These are phyloP conservation scores for Pelobates fuscus DNA, from an alignment of 2,113 vertebrate species.

Conservation along the genomic window DNA sequence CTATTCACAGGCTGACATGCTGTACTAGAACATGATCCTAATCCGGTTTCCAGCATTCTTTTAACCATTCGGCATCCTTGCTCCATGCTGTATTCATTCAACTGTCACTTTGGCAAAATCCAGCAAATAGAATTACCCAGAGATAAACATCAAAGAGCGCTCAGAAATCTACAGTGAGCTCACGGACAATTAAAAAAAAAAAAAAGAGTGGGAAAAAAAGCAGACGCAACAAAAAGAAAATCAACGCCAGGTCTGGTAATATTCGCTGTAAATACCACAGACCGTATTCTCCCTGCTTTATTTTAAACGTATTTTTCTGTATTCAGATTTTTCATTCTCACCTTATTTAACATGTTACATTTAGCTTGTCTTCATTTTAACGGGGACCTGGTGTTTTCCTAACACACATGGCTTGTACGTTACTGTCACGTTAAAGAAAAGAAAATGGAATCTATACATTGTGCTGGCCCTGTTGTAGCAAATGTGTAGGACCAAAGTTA, in stretches of 20 bases:
- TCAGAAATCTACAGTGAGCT: conserved; percentile 76
- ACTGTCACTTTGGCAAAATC: conserved; percentile 81
- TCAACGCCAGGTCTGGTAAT: not conserved
- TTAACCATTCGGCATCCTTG: conserved; percentile 75
- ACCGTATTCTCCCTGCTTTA: not conserved
- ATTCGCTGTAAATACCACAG: not conserved
- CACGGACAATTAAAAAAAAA: conserved; percentile 53
- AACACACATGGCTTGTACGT: too few relatives aligned
- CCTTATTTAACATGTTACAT: too few relatives aligned
- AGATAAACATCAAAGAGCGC: conserved; percentile 88
- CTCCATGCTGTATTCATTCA: conserved; percentile 81
- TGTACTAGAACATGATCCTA: conserved; percentile 93
- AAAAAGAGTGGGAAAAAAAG: conserved; percentile 42
- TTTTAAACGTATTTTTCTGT: not conserved
- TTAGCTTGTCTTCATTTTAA: too few relatives aligned
- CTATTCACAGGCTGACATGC: conserved; percentile 83
- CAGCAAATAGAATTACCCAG: conserved; percentile 78
- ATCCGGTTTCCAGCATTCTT: conserved; percentile 89
- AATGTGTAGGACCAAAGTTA: too few relatives aligned
- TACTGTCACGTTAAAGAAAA: too few relatives aligned
- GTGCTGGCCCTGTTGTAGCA: too few relatives aligned
- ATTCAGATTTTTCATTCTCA: not conserved
- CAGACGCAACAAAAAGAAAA: conserved; percentile 54
- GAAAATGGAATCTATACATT: too few relatives aligned
- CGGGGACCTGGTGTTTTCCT: too few relatives aligned